phyloP scores from a whole-genome alignment of 1,140 invertebrate species.

The Lamellibrachia luymesi region DNA sequence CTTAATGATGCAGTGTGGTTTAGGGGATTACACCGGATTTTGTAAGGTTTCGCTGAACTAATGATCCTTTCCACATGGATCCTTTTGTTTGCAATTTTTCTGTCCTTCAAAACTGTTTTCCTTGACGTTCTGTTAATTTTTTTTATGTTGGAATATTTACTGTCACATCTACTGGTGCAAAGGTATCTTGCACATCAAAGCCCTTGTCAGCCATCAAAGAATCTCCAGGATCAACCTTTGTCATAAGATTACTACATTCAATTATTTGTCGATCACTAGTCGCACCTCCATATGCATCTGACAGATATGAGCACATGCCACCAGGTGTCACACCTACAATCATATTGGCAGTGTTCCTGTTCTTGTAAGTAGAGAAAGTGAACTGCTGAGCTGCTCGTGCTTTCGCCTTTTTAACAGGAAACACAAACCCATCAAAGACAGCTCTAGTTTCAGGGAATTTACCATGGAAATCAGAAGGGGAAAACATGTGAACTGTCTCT shows the following conservation, averaged over 20 bases:
- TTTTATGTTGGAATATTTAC: slow-evolving; percentile 18
- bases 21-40: slow-evolving; percentile 26
- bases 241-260: slow-evolving; percentile 7
- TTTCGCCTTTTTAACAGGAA: too few relatives aligned
- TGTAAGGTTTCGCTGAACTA: slow-evolving; percentile 19
- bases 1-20: slow-evolving; percentile 16
- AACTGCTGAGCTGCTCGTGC: too few relatives aligned
- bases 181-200: slow-evolving; percentile 21
- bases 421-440: too few relatives aligned
- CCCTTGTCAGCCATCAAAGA: slow-evolving; percentile 19
- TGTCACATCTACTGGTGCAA: neutral
- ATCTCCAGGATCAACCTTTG: slow-evolving; percentile 7
- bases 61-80: slow-evolving; percentile 21
- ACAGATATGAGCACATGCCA: slow-evolving; percentile 13
- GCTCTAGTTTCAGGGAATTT: too few relatives aligned
- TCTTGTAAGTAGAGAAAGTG: slow-evolving; percentile 34
- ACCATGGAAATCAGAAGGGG: too few relatives aligned
- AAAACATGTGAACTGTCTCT: too few relatives aligned
- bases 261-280: slow-evolving; percentile 19
- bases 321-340: slow-evolving; percentile 32
- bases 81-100: slow-evolving; percentile 15
- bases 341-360: slow-evolving; percentile 30
- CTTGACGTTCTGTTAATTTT: slow-evolving; percentile 16
- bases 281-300: slow-evolving; percentile 18
- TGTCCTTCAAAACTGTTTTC: slow-evolving; percentile 18